phyloP scores from a whole-genome alignment of 1,140 invertebrate species.

The Holotrichia oblita region DNA sequence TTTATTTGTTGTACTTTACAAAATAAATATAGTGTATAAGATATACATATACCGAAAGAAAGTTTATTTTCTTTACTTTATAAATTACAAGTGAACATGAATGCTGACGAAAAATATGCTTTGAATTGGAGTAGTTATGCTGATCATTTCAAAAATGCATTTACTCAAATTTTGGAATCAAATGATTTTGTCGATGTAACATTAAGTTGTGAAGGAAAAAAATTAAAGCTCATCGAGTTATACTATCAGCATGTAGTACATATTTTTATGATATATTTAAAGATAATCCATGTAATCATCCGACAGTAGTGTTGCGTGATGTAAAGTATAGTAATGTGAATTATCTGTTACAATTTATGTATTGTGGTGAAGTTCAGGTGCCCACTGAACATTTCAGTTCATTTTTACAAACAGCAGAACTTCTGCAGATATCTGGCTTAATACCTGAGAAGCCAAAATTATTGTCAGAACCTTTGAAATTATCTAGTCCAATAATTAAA shows the following conservation, averaged over 20 bases:
- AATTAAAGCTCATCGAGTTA: slow-evolving; percentile 68
- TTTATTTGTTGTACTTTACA: too few relatives aligned
- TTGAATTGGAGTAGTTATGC: slow-evolving; percentile 42
- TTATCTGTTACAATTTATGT: slow-evolving; percentile 43
- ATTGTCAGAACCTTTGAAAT: not conserved
- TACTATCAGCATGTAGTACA: slow-evolving; percentile 68
- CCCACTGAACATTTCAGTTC: slow-evolving; percentile 40
- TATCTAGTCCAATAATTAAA: not conserved
- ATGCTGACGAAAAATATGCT: slow-evolving; percentile 33
- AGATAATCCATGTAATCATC: slow-evolving; percentile 40
- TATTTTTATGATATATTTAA: slow-evolving; percentile 63
- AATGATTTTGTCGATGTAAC: slow-evolving; percentile 66
- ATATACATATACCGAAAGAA: too few relatives aligned
- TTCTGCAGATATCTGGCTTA: slow-evolving; percentile 38
- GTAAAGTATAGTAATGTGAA: slow-evolving; percentile 34
- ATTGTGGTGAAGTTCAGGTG: slow-evolving; percentile 37
- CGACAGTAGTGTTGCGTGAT: slow-evolving; percentile 31
- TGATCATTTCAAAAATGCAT: slow-evolving; percentile 27
- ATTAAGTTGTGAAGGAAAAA: slow-evolving; percentile 66
- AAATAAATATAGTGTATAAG: too few relatives aligned
- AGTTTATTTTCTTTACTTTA: too few relatives aligned
- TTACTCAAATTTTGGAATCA: not conserved
- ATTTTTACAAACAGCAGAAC: slow-evolving; percentile 35
- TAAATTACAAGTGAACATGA: too few relatives aligned
- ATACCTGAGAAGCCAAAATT: not conserved